Evolutionary conservation across 2,113 vertebrate species (phyloP).

Genomic region (Ceyx margarethae): DNA sequence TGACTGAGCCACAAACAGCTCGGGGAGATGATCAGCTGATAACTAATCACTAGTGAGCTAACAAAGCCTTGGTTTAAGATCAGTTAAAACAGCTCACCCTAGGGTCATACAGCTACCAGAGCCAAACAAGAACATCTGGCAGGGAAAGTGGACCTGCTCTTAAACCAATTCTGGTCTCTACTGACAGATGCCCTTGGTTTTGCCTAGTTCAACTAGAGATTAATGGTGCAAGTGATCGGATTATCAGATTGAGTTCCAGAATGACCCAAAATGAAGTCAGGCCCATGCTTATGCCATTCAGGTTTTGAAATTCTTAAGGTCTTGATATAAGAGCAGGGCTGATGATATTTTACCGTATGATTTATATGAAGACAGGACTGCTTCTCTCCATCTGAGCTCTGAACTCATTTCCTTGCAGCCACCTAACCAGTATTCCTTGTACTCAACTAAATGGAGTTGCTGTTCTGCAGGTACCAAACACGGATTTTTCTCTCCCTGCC

Average conservation of each 20-base stretch:
- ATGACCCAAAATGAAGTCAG: background rate
- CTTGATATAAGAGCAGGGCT: background rate
- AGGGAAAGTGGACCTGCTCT: background rate
- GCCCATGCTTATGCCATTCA: background rate
- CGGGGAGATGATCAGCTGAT: accelerated
- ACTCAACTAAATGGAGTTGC: background rate
- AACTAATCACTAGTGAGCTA: background rate
- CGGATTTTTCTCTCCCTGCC: background rate
- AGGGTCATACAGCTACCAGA: background rate
- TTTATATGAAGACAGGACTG: background rate
- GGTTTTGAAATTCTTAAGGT: background rate
- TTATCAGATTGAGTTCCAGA: background rate
- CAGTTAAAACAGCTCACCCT: background rate
- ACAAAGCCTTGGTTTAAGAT: background rate
- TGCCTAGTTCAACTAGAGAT: background rate
- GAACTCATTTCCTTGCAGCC: background rate
- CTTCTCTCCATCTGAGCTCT: background rate
- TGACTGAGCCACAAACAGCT: background rate
- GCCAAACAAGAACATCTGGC: background rate
- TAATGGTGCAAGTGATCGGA: background rate
- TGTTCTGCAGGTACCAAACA: background rate
- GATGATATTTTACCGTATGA: background rate
- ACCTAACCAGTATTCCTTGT: background rate
- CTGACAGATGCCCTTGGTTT: background rate
- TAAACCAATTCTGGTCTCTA: background rate